phyloP scores from a whole-genome alignment of 2,113 vertebrate species.

The Centropus unirufus region DNA sequence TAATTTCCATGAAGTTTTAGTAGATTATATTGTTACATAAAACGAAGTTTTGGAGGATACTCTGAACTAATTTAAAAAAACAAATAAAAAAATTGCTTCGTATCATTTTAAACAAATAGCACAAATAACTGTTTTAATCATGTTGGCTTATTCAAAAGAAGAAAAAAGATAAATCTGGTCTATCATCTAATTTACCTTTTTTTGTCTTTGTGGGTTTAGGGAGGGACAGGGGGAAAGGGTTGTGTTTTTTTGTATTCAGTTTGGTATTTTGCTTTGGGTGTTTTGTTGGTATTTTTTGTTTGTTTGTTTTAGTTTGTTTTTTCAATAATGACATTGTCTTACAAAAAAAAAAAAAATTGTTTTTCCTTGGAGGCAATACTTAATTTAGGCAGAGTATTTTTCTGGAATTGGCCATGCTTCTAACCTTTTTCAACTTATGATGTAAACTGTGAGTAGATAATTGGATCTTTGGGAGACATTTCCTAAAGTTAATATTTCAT shows the following conservation, averaged over 20 bases:
- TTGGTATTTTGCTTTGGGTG: neutral
- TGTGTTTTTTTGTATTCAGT: neutral
- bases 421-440: neutral
- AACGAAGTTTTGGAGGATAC: neutral
- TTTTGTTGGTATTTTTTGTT: neutral
- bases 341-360: neutral
- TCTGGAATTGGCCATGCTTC: neutral
- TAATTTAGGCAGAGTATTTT: neutral
- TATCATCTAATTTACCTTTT: neutral
- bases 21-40: neutral
- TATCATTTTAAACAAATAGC: neutral
- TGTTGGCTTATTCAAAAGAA: neutral
- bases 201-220: neutral
- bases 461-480: neutral
- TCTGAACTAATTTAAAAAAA: accelerated
- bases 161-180: neutral
- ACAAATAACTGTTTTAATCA: neutral
- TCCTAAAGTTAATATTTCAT: neutral
- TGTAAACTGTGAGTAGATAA: neutral
- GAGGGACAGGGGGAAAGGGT: neutral
- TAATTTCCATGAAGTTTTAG: neutral
- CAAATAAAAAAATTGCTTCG: neutral
- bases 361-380: neutral
- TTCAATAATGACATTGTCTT: neutral
- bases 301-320: neutral